Percentiles rank a stretch among this genome's conserved stretches.
Evolutionary conservation across 2,888 invertebrate genomes (phyloP).

Genomic region (Machimus rusticus): DNA sequence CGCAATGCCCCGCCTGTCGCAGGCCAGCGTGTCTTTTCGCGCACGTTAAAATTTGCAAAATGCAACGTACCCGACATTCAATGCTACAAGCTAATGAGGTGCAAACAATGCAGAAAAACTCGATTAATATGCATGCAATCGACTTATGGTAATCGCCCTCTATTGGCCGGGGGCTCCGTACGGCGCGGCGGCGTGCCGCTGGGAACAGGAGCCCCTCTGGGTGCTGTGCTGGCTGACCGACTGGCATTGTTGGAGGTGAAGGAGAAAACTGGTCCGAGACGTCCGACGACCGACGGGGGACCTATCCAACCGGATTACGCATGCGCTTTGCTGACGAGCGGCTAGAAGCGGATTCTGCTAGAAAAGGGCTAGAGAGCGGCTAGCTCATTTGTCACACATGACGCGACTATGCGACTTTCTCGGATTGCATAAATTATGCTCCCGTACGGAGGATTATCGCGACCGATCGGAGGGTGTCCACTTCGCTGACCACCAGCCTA

Average conservation of each 20-base stretch:
- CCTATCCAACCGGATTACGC: conserved; percentile 14
- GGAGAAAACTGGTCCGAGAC: background rate
- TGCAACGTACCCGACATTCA: background rate
- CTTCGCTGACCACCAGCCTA: background rate
- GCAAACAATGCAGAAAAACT: conserved; percentile 24
- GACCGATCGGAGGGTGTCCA: background rate
- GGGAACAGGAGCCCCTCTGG: background rate
- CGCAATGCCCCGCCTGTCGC: background rate
- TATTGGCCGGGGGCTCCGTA: background rate
- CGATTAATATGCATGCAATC: conserved; percentile 23
- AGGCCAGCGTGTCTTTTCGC: background rate
- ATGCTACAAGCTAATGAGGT: conserved; percentile 13
- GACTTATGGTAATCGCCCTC: background rate
- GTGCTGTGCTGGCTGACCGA: background rate
- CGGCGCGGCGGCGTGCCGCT: background rate
- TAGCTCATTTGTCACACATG: background rate
- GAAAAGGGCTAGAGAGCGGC: background rate
- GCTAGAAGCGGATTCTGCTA: background rate
- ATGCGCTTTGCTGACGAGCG: background rate
- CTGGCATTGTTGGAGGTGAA: background rate
- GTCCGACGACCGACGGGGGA: background rate
- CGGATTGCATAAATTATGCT: conserved; percentile 4
- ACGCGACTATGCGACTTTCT: background rate
- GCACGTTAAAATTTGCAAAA: conserved; percentile 15
- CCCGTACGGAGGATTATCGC: background rate